These are phyloP conservation scores for Marisa cornuarietis DNA, from an alignment of 1,140 invertebrate genomes.

Conservation along the genomic window DNA sequence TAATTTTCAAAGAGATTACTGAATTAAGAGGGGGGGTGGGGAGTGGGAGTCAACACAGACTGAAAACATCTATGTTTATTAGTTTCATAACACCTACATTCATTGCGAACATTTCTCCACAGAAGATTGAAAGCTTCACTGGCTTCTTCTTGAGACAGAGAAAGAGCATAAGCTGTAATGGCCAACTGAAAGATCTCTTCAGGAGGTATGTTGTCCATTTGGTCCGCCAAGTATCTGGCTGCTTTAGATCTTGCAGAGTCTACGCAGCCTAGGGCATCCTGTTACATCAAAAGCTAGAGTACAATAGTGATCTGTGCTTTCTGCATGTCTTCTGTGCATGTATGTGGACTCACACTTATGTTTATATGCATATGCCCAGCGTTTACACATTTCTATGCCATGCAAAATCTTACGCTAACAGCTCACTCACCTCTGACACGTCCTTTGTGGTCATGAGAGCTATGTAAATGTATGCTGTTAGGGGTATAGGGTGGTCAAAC, in stretches of 20 bases:
- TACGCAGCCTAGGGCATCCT: slow-evolving; percentile 51
- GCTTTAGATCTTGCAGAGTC: slow-evolving; percentile 46
- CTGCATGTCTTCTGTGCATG: too few relatives aligned
- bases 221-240: slow-evolving; percentile 44
- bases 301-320: too few relatives aligned
- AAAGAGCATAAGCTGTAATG: slow-evolving; percentile 57
- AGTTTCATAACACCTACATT: slow-evolving; percentile 14
- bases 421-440: slow-evolving; percentile 73
- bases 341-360: too few relatives aligned
- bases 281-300: slow-evolving; percentile 12
- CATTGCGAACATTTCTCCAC: slow-evolving; percentile 38
- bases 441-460: slow-evolving; percentile 68
- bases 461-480: slow-evolving; percentile 59
- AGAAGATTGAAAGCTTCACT: slow-evolving; percentile 44
- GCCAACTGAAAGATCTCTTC: slow-evolving; percentile 50
- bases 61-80: too few relatives aligned
- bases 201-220: slow-evolving; percentile 30
- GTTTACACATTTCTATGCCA: too few relatives aligned
- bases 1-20: too few relatives aligned
- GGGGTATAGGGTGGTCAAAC: slow-evolving; percentile 46
- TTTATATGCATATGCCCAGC: too few relatives aligned
- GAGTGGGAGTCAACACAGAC: too few relatives aligned
- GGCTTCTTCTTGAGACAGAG: slow-evolving; percentile 45
- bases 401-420: too few relatives aligned
- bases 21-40: too few relatives aligned